phyloP scores from a whole-genome alignment of 2,113 vertebrate genomes.

The Dendropsophus ebraccatus region DNA sequence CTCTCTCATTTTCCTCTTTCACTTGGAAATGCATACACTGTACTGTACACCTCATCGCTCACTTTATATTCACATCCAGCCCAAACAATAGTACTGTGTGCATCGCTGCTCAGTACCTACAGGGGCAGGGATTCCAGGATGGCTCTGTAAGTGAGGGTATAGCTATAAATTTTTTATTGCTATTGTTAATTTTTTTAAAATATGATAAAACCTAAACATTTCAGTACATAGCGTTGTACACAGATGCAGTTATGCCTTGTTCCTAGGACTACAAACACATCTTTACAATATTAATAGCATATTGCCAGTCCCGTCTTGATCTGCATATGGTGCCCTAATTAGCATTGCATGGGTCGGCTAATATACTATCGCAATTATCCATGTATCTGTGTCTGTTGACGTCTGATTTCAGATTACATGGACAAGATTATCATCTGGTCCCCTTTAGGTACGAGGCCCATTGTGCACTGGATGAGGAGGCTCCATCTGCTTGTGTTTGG shows the following conservation, averaged over 20 bases:
- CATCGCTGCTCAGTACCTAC: too few relatives aligned
- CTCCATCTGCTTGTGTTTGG: slow-evolving; percentile 47
- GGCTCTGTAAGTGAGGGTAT: too few relatives aligned
- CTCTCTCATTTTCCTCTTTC: too few relatives aligned
- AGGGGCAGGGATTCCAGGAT: too few relatives aligned
- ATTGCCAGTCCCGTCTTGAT: slow-evolving; percentile 14
- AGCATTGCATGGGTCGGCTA: slow-evolving; percentile 12
- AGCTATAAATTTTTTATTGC: too few relatives aligned
- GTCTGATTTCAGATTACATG: slow-evolving; percentile 44
- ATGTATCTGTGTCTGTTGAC: slow-evolving; percentile 27
- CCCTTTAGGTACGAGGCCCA: slow-evolving; percentile 3
- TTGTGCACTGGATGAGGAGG: background rate
- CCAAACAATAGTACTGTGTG: too few relatives aligned
- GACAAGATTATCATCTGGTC: slow-evolving; percentile 47
- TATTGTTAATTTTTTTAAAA: too few relatives aligned
- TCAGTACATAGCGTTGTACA: background rate
- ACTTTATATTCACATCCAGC: too few relatives aligned
- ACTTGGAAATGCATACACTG: too few relatives aligned
- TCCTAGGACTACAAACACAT: background rate
- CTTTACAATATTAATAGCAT: background rate
- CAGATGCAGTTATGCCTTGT: background rate
- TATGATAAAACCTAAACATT: background rate
- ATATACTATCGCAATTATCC: slow-evolving; percentile 27
- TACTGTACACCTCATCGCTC: too few relatives aligned
- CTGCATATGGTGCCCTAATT: slow-evolving; percentile 49